Evolutionary conservation across 2,797 vertebrate genomes (phyloP).

Genomic region (Helicolenus hilgendorfi): DNA sequence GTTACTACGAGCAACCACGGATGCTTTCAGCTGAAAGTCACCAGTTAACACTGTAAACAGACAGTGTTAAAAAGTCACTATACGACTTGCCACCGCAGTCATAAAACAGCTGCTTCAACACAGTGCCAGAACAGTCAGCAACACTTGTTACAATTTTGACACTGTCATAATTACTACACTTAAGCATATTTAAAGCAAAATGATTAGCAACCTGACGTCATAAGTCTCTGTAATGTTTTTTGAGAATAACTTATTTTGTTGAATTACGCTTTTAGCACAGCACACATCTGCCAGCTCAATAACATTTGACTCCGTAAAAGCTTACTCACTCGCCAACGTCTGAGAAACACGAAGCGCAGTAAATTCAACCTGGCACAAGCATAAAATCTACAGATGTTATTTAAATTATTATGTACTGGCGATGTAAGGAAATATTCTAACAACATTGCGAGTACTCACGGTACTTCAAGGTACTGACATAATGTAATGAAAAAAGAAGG

Average conservation of each 20-base stretch:
- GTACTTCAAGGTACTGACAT: neutral
- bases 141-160: neutral
- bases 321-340: neutral
- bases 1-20: too few species aligned
- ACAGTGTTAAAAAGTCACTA: too few species aligned
- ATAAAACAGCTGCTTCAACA: neutral
- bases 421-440: neutral
- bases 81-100: too few species aligned
- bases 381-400: constrained; percentile 7
- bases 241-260: neutral
- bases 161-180: neutral
- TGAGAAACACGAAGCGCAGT: neutral
- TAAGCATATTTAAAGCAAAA: neutral
- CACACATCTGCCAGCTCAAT: constrained; percentile 18
- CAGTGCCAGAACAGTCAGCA: neutral
- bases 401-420: neutral
- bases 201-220: neutral
- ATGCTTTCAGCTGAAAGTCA: too few species aligned
- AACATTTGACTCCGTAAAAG: constrained; percentile 27
- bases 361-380: constrained; percentile 25
- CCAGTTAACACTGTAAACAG: too few species aligned
- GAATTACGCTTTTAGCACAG: neutral
- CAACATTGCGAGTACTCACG: neutral
- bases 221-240: neutral
- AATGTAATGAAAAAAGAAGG: neutral